Base-by-base conservation (phyloP, 2,113 vertebrate species). In the Pleuronectes platessa region DNA sequence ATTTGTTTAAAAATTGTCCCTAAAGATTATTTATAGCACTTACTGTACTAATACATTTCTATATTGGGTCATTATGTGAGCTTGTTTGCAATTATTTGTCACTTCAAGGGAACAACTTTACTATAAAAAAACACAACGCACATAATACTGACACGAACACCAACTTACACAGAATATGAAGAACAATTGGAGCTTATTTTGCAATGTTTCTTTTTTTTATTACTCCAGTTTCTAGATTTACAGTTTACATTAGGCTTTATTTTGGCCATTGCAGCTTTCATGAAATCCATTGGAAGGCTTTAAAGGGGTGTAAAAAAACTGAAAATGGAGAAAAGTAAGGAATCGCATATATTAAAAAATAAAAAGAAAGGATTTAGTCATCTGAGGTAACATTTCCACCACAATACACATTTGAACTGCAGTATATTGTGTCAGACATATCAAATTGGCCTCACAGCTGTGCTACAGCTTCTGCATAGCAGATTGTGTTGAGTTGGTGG, bases 401-500 rank as follows among this genome's bases (percentile, higher is more conserved):
- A 37, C 10, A 37, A 37, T 37, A 37, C 42, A 45, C 42, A 45
- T 45, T 45, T 45, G 42, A 45, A 45, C 42, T 45, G 21, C n/a
- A 55, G 40, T 42, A 4, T 42, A 13, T 42, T 42, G 40, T 42
- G 40, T 42, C 40, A 42, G 11, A 42, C 40, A 56, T 56, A 24
- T 56, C 55, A 56, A 24, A 24, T 26, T 12, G 11, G 8, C 23
- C 55, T 10, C 55, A 54, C 53, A 23, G 53, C 20, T 21, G 40
- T 42, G 40, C 21, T 14, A 3, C 13, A 6, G 26, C 40, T 37
- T 26, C 27, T 53, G 23, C 10, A 6, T 12, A 53, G 53, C 78
- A 73, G 76, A 74, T 68, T 71, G 55, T 37, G 8, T 37, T 10
- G 35, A 37, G 65, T 68, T 55, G 20, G 53, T 62, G 68, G 65